phyloP scores from a whole-genome alignment of 2,113 vertebrate species.

The Lichenostomus cassidix region DNA sequence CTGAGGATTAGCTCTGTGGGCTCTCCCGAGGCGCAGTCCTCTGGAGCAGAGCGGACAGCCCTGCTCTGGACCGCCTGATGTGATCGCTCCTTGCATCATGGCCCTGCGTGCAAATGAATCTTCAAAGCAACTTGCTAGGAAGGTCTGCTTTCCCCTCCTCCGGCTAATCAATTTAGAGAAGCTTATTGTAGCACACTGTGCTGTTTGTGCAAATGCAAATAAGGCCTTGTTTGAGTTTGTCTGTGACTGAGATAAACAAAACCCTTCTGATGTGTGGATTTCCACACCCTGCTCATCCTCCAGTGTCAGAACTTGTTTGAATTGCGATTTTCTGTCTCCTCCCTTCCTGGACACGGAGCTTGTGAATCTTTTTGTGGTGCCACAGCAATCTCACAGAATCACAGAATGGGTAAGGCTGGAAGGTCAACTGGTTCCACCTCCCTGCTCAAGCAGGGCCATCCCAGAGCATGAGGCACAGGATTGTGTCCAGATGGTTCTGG shows the following conservation, averaged over 20 bases:
- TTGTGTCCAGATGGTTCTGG: not conserved
- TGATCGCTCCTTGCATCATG: accelerated
- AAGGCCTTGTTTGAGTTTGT: not conserved
- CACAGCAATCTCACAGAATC: not conserved
- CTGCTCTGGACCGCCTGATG: not conserved
- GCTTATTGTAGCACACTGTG: not conserved
- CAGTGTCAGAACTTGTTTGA: not conserved
- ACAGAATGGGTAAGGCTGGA: not conserved
- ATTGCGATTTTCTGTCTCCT: not conserved
- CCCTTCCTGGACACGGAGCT: not conserved
- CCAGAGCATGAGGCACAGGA: not conserved
- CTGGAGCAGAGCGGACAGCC: accelerated
- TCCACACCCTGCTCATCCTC: not conserved
- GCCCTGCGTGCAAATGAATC: not conserved
- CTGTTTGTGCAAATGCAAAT: constrained; percentile 18
- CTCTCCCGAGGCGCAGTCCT: accelerated
- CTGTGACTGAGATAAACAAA: not conserved
- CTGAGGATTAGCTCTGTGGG: not conserved
- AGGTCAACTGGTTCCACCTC: not conserved
- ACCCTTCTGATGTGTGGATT: not conserved
- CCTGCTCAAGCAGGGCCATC: not conserved
- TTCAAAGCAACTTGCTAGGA: not conserved
- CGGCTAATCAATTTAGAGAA: not conserved
- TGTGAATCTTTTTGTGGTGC: not conserved
- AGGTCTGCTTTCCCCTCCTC: not conserved